Base-by-base conservation (phyloP, 2,797 vertebrate genomes). In the Apogon hyalosoma region DNA sequence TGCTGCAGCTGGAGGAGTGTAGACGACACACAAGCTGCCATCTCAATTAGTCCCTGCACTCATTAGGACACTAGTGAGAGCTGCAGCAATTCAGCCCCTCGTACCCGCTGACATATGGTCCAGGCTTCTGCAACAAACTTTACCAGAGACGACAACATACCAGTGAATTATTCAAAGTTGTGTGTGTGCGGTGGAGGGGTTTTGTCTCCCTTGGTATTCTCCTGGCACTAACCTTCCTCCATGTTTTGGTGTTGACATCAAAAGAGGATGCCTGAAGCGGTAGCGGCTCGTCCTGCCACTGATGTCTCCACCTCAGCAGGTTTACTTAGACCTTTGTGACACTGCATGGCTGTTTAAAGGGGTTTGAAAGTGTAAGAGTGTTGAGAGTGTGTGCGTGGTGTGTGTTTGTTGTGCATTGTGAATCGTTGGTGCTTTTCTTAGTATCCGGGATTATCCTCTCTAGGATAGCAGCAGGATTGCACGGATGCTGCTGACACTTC, bases 401-500 rank as follows among this genome's bases (percentile, higher is more conserved):
- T 61, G 38, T 55, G 19, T 19, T 9, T 60, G 46, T 42, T 9
- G 43, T 61, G 48, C 46, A 42, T 50, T 53, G 58, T 24, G 54
- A 47, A 39, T 33, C 67, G 51, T 28, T 51, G 28, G 41, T 47
- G 61, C 40, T 48, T 80, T 67, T 55, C 55, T 72, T 63, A 48
- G 66, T 73, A 74, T 71, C 66, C 66, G 36, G 83, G 85, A 90
- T 89, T 87, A 89, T 90, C 84, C 80, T 78, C 77, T 85, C 50
- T 48, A 64, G 77, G 73, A 73, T 63, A 72, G 69, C 75, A 72
- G 78, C 63, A 72, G 84, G 82, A 80, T 80, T 83, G 80, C 75
- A 79, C 42, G 69, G 72, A 84, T 79, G 82, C 80, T 80, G 80
- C 87, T 85, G 82, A 90, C 87, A 84, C 87, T 80, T 78, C 67